These are phyloP conservation scores for Lasiurus borealis DNA, from an alignment of 2,113 vertebrate species.

Conservation along the genomic window DNA sequence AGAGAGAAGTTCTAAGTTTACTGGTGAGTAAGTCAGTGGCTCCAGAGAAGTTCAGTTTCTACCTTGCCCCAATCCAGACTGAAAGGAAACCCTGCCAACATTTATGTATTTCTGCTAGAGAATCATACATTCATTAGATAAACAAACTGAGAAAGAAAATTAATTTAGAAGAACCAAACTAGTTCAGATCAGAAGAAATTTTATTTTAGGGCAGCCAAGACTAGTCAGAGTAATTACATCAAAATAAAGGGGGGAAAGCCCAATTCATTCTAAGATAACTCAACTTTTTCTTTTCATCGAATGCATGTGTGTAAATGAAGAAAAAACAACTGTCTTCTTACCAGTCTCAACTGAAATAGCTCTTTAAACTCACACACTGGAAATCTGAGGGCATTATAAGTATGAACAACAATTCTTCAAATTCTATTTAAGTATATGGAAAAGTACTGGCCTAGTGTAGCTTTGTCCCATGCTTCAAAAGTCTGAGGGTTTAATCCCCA, in stretches of 20 bases:
- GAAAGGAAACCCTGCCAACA: neutral
- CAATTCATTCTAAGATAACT: neutral
- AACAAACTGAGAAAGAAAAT: conserved; percentile 20
- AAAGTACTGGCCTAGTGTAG: neutral
- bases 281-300: neutral
- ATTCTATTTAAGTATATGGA: neutral
- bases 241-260: neutral
- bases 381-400: neutral
- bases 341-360: conserved; percentile 19
- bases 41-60: neutral
- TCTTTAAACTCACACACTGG: neutral
- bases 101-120: neutral
- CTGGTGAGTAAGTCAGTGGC: neutral
- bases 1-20: conserved; percentile 23
- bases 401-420: neutral
- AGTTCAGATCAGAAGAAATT: neutral
- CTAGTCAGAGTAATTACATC: neutral
- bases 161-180: neutral
- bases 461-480: neutral
- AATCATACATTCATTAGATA: conserved; percentile 18
- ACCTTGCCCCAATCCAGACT: neutral
- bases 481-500: neutral
- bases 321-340: neutral
- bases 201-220: conserved; percentile 10
- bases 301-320: neutral